A percentile compares a stretch with the other conserved stretches of the same genome.
Evolutionary conservation across 2,888 invertebrate species (phyloP).

Genomic region (Myopa tessellatipennis): DNA sequence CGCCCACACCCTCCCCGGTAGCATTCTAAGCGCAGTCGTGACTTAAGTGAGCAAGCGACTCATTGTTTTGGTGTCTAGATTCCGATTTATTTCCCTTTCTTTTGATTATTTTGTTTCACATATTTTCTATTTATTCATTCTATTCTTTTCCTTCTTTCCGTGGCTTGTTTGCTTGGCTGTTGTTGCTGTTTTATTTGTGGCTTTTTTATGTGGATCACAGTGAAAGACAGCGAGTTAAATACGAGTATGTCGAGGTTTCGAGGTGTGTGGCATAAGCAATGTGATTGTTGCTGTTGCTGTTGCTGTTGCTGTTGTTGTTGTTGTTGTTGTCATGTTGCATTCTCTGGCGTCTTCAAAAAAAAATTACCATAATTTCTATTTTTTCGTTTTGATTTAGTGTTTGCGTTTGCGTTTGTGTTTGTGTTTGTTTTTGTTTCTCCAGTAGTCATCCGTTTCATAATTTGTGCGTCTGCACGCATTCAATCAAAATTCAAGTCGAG

Average conservation of each 20-base stretch:
- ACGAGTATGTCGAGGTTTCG: neutral
- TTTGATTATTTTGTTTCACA: no score
- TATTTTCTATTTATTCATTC: neutral
- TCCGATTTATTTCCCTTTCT: no score
- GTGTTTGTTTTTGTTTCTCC: neutral
- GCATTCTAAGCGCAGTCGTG: no score
- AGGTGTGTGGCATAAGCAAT: conserved; percentile 33
- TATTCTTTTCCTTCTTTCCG: neutral
- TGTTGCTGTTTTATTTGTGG: neutral
- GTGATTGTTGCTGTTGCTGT: neutral
- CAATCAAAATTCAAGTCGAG: conserved; percentile 32
- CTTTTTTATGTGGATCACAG: neutral
- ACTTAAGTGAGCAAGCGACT: no score
- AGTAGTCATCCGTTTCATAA: conserved; percentile 23
- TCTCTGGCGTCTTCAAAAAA: neutral
- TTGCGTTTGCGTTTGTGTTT: neutral
- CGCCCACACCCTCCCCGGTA: neutral
- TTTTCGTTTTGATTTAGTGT: neutral
- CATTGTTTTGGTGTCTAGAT: no score
- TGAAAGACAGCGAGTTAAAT: neutral
- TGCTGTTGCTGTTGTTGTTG: neutral
- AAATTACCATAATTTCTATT: conserved; percentile 30
- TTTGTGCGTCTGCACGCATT: conserved; percentile 35
- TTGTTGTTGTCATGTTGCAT: neutral
- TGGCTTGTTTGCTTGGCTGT: neutral